Evolutionary conservation across 2,113 vertebrate genomes (phyloP), one percentile per base, ranked within the genome.

Genomic region (Galbula dea): DNA sequence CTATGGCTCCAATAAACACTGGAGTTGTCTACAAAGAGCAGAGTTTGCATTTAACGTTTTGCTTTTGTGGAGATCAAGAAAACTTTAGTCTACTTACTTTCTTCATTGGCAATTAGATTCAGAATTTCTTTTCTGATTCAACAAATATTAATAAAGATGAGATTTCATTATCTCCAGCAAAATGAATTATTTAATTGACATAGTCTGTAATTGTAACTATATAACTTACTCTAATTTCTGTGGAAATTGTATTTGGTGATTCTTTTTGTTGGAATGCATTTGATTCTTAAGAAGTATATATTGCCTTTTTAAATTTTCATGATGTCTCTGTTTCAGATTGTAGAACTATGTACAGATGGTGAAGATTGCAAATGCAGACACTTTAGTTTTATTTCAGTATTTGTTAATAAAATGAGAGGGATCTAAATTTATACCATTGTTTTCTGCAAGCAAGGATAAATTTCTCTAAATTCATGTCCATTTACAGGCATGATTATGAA

Each of bases 91-190:
- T 96, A 29, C 71, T 88, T 93, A n/a, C 51, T 83, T 73, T 73
- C 51, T 58, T 84, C 14, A 41, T 36, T 78, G 18, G 36, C 65
- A 86, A 46, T 66, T 83, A 74, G 61, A 67, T 88, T 90, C 49
- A 57, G 30, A 82, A 51, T 92, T 92, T 90, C 12, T 86, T 76
- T 80, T 86, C 21, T 3, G 15, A 67, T 58, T 85, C 58, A 76
- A 41, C 24, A 79, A 66, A 82, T 84, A 79, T 69, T 85, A 93
- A 68, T 75, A 84, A 75, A 89, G 63, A 58, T 37, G 48, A 83
- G 51, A 54, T 78, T 93, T 93, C 37, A 49, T 93, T 93, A 81
- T 76, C n/a, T 85, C 37, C 43, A 74, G 55, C 29, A 84, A 90
- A 92, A 72, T 55, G 30, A 63, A 65, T 89, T 9, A 61, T 88